phyloP scores from a whole-genome alignment of 2,797 vertebrate species.

The Danio choprae region DNA sequence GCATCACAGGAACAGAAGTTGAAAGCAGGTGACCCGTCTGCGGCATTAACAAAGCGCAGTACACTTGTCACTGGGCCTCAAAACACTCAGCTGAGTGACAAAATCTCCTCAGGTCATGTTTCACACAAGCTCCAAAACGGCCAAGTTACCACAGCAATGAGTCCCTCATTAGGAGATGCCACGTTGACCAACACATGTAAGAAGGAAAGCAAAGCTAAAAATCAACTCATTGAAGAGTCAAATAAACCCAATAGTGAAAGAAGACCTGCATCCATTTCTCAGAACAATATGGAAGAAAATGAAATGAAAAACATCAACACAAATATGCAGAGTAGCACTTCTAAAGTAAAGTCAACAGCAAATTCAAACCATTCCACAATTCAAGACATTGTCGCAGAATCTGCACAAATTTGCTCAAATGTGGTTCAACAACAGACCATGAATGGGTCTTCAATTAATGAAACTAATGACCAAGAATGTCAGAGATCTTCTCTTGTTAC shows the following conservation, averaged over 20 bases:
- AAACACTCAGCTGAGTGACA: constrained; percentile 59
- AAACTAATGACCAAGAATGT: not conserved
- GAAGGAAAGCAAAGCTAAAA: constrained; percentile 41
- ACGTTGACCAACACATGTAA: constrained; percentile 63
- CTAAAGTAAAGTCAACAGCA: not conserved
- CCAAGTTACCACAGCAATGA: constrained; percentile 65
- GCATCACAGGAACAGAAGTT: constrained; percentile 58
- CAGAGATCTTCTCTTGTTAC: not conserved
- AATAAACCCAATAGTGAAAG: constrained; percentile 17
- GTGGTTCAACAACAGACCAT: not conserved
- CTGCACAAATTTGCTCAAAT: constrained; percentile 6
- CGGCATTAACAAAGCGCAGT: constrained; percentile 67
- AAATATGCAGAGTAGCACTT: constrained; percentile 56
- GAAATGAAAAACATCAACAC: not conserved
- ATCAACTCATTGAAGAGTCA: constrained; percentile 34
- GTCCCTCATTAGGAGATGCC: constrained; percentile 65
- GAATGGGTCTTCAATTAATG: not conserved
- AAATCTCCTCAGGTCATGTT: constrained; percentile 61
- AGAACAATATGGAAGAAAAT: constrained; percentile 17
- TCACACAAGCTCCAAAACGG: constrained; percentile 55
- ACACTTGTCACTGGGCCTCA: constrained; percentile 61
- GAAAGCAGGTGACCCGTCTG: constrained; percentile 66
- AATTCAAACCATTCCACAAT: constrained; percentile 11
- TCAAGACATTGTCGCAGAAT: constrained; percentile 7
- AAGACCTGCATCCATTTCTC: constrained; percentile 19